Base-by-base conservation (phyloP, 2,888 invertebrate genomes). In the Noctua comes region DNA sequence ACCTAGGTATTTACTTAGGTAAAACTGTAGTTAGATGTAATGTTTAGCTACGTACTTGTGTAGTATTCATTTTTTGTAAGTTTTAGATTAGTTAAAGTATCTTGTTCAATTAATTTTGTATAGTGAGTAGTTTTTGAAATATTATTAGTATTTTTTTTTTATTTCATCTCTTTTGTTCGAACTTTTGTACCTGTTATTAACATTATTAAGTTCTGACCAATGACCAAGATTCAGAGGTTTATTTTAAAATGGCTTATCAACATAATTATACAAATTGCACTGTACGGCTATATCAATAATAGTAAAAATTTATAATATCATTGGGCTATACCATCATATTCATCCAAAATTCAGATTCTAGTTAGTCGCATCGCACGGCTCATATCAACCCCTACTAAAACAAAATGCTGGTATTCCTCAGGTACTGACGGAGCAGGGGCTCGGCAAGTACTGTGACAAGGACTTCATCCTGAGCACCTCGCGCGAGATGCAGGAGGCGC, bases 401-500 rank as follows among this genome's bases (percentile, higher is more conserved):
- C 24, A 10, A 69, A 51, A 31, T 65, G 40, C 11, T n/a, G 46
- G 24, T 31, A 8, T 3, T 48, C 6, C 46, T 43, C 88, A 99
- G 99, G 99, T 99, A 86, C 97, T 99, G 92, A 98, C 98, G 90
- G 98, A 99, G 90, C 96, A 99, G 97, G 99, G 99, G 84, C 97
- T 99, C 89, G 99, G 99, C 86, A 98, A 98, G 97, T 99, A 99
- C 95, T 99, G 99, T 96, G 99, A 99, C 97, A 98, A 98, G 80
- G 99, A 99, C 90, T 99, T 99, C 95, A 98, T 99, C 78, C 98
- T 98, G 91, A 98, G 98, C 95, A 98, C 99, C 88, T 99, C 99
- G 78, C 98, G 98, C 89, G 99, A 99, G 97, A 99, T 99, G 98
- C 99, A 99, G 91, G 99, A 99, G 96, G 99, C 99, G 66, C 97